Percentiles rank a stretch among this genome's conserved stretches.
Conservation (phyloP, 2,797 vertebrate genomes). For the Antennarius maculatus region DNA sequence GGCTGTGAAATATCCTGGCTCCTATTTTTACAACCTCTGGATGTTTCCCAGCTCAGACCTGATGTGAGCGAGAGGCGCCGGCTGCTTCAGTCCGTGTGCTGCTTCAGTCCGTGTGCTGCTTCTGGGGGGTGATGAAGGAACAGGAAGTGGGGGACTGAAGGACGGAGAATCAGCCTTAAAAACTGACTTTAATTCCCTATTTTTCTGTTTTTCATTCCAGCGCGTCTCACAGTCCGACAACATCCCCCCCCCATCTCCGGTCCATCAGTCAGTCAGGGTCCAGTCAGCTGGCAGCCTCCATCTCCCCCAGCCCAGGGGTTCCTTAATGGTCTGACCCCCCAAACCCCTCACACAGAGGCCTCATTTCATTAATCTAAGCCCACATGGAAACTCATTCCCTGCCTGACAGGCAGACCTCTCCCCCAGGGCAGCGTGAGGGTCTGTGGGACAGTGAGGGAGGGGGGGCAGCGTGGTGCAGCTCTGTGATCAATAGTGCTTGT, state of each 20-base stretch:
- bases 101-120: constrained; percentile 20
- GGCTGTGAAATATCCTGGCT: constrained; percentile 79
- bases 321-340: constrained; percentile 82
- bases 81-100: constrained; percentile 12
- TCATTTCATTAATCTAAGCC: constrained; percentile 84
- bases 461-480: constrained; percentile 46
- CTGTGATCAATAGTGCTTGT: constrained; percentile 86
- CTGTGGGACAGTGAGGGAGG: constrained; percentile 59
- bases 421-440: constrained; percentile 62
- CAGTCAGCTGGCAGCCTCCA: constrained; percentile 75
- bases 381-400: constrained; percentile 82
- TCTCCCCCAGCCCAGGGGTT: constrained; percentile 75
- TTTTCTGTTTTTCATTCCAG: constrained; percentile 32
- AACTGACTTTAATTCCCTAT: constrained; percentile 25
- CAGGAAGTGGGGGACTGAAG: constrained; percentile 29
- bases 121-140: constrained; percentile 35
- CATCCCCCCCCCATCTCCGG: constrained; percentile 30
- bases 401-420: constrained; percentile 78
- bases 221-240: constrained; percentile 41
- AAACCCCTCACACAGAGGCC: constrained; percentile 68
- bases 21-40: constrained; percentile 72
- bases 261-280: constrained; percentile 77
- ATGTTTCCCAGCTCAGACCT: constrained; percentile 67
- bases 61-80: constrained; percentile 67
- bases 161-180: constrained; percentile 10